These are phyloP conservation scores for Ennomos erosarius DNA, from an alignment of 2,888 invertebrate species.

Conservation along the genomic window DNA sequence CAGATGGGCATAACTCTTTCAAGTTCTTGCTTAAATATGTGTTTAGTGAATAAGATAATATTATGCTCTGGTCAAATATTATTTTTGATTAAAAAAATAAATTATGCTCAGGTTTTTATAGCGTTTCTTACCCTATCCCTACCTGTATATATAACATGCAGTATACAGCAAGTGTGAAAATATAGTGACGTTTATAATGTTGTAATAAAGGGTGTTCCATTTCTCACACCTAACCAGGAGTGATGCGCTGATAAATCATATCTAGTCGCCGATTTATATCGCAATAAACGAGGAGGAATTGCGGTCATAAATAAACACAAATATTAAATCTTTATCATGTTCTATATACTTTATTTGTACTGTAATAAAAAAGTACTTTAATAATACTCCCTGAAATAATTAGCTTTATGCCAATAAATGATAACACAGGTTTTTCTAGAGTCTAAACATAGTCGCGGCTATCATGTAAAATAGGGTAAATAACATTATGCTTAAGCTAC, in stretches of 20 bases:
- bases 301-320: conserved; percentile 72
- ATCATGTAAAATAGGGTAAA: too few species aligned
- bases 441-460: too few species aligned
- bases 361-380: conserved; percentile 31
- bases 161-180: conserved; percentile 40
- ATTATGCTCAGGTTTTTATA: too few species aligned
- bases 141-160: background rate
- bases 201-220: conserved; percentile 73
- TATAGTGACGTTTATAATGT: conserved; percentile 65
- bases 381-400: background rate
- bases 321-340: conserved; percentile 70
- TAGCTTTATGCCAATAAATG: too few species aligned
- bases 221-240: conserved; percentile 78
- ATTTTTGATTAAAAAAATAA: too few species aligned
- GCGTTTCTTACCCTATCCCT: background rate
- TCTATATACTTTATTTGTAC: conserved; percentile 43
- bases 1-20: too few species aligned
- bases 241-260: conserved; percentile 83
- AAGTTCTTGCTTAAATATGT: too few species aligned
- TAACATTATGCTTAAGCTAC: background rate
- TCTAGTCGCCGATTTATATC: conserved; percentile 80
- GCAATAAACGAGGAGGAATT: conserved; percentile 77
- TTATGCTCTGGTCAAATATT: too few species aligned
- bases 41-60: too few species aligned
- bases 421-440: too few species aligned